Evolutionary conservation across 1,140 invertebrate genomes (phyloP).

Genomic region (Heliconius nattereri): DNA sequence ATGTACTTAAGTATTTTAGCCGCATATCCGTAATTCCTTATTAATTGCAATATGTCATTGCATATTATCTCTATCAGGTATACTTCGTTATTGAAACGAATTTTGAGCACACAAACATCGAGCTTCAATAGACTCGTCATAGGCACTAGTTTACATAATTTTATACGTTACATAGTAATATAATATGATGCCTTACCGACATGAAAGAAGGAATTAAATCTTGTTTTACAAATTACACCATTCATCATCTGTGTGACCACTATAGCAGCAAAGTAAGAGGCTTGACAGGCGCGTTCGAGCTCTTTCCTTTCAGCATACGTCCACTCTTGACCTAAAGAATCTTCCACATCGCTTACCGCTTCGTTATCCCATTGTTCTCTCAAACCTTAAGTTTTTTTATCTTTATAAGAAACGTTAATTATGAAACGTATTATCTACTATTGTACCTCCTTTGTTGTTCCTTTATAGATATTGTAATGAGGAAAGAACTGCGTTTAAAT

Average conservation of each 20-base stretch:
- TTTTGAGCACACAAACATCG: neutral
- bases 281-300: slow-evolving; percentile 88
- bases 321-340: slow-evolving; percentile 93
- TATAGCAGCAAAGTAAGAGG: slow-evolving; percentile 89
- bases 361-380: slow-evolving; percentile 86
- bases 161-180: neutral
- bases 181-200: slow-evolving; percentile 51
- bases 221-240: slow-evolving; percentile 90
- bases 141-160: neutral
- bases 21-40: neutral
- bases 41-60: neutral
- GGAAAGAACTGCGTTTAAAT: neutral
- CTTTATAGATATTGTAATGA: neutral
- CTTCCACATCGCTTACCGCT: slow-evolving; percentile 87
- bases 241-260: slow-evolving; percentile 91
- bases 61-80: neutral
- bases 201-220: slow-evolving; percentile 88
- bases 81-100: neutral
- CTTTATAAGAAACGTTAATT: neutral
- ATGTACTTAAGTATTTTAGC: no score
- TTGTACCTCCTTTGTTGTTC: neutral
- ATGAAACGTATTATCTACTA: neutral
- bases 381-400: slow-evolving; percentile 51
- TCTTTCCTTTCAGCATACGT: slow-evolving; percentile 84
- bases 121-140: neutral